A percentile compares a stretch with the other conserved stretches of the same genome.
Conservation (phyloP, 2,113 vertebrate genomes). For the Caretta caretta region DNA sequence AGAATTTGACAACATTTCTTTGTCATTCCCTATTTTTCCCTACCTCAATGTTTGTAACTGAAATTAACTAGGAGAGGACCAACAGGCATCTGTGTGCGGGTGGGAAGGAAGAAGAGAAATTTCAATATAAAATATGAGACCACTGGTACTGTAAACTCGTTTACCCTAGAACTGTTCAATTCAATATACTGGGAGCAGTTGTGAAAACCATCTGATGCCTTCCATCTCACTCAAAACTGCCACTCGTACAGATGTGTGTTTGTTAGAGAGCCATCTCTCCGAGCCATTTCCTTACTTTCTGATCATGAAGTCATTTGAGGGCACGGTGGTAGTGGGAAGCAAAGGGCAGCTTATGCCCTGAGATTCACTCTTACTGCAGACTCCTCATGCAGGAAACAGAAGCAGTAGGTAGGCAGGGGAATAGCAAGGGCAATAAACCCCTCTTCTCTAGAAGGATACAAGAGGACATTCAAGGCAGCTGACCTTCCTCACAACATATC, state of each 20-base stretch:
- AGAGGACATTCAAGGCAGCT: neutral
- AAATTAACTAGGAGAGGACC: neutral
- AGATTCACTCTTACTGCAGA: neutral
- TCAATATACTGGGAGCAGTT: neutral
- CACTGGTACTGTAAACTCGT: neutral
- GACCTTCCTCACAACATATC: too few relatives aligned
- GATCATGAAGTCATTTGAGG: neutral
- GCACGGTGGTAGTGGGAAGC: rapidly evolving
- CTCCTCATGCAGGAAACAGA: neutral
- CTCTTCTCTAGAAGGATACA: neutral
- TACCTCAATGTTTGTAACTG: neutral
- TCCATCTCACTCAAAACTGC: neutral
- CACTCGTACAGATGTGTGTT: neutral
- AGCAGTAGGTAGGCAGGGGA: neutral
- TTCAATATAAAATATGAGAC: neutral
- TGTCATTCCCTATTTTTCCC: neutral
- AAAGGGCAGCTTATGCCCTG: neutral
- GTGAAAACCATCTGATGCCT: neutral
- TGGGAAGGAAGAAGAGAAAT: neutral
- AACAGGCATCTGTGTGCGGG: neutral
- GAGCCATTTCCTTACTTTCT: neutral
- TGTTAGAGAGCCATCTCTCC: neutral
- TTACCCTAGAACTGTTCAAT: neutral
- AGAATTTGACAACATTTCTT: neutral
- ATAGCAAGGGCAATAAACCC: neutral